A percentile compares a stretch with the other conserved stretches of the same genome.
These are phyloP conservation scores for Crenuchus spilurus DNA, from an alignment of 2,797 vertebrate genomes.

Conservation along the genomic window DNA sequence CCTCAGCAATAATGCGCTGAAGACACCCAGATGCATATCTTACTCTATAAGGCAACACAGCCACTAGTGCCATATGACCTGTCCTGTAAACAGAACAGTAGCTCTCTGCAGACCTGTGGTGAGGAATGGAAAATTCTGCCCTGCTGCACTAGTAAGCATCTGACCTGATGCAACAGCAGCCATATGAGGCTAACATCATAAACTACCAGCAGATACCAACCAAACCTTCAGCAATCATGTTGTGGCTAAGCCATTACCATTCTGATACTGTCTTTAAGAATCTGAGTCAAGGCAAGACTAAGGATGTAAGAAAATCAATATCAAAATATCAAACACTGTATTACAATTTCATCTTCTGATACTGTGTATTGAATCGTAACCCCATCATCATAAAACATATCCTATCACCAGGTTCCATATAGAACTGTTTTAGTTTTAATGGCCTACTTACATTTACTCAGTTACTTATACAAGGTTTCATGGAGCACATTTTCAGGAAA, in stretches of 20 bases:
- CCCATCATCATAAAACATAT: too few relatives aligned
- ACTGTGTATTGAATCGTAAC: too few relatives aligned
- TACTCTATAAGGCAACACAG: conserved; percentile 59
- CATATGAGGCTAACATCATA: conserved; percentile 43
- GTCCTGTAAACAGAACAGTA: conserved; percentile 53
- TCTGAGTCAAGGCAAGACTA: too few relatives aligned
- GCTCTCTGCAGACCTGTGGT: conserved; percentile 48
- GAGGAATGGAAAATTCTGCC: conserved; percentile 58
- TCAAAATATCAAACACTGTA: too few relatives aligned
- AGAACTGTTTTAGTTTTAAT: too few relatives aligned
- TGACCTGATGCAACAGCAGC: conserved; percentile 45
- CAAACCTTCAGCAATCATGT: not conserved
- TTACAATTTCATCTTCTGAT: too few relatives aligned
- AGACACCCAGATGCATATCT: conserved; percentile 44
- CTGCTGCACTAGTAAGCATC: conserved; percentile 40
- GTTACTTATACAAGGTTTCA: too few relatives aligned
- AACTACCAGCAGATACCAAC: conserved; percentile 24
- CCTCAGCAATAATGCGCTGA: conserved; percentile 32
- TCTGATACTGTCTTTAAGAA: not conserved
- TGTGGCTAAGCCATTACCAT: not conserved
- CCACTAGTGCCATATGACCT: conserved; percentile 39
- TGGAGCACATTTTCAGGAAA: too few relatives aligned
- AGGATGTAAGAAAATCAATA: too few relatives aligned
- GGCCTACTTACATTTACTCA: too few relatives aligned
- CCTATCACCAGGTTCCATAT: too few relatives aligned